A percentile compares a stretch with the other conserved stretches of the same genome.
These are phyloP conservation scores for Diarsia rubi DNA, from an alignment of 2,888 invertebrate genomes.

Conservation along the genomic window DNA sequence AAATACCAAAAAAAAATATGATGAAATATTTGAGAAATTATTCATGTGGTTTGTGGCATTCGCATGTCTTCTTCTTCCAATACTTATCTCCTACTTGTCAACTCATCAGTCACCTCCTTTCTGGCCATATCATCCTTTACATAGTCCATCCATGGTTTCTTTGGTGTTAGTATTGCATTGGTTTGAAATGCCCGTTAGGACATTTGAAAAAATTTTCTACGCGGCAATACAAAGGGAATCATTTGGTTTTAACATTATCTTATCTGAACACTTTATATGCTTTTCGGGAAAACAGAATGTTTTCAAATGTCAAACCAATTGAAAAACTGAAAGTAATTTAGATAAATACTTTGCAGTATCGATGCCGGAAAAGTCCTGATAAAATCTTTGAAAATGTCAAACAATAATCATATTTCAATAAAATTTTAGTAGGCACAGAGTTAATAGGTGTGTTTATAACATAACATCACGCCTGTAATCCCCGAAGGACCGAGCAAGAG, in stretches of 20 bases:
- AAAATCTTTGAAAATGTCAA: not conserved
- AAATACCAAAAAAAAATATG: no score
- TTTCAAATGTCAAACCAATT: constrained; percentile 10
- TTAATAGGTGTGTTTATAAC: not conserved
- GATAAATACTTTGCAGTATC: constrained; percentile 20
- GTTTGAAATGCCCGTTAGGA: not conserved
- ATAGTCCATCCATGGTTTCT: no score
- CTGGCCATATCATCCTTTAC: no score
- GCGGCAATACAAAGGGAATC: constrained; percentile 9
- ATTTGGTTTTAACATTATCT: constrained; percentile 27
- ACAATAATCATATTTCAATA: not conserved
- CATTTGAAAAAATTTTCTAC: constrained; percentile 10
- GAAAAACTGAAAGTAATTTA: constrained; percentile 30
- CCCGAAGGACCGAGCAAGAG: no score
- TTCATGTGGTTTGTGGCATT: no score
- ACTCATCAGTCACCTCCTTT: no score
- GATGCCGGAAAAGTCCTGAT: not conserved
- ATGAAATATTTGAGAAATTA: no score
- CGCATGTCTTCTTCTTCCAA: no score
- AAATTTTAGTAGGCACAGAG: not conserved
- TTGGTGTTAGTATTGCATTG: no score
- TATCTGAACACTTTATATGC: constrained; percentile 10
- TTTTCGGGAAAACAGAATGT: constrained; percentile 6
- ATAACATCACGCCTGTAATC: no score
- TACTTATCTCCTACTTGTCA: no score